phyloP scores from a whole-genome alignment of 2,797 vertebrate species.

The Chelmon rostratus region DNA sequence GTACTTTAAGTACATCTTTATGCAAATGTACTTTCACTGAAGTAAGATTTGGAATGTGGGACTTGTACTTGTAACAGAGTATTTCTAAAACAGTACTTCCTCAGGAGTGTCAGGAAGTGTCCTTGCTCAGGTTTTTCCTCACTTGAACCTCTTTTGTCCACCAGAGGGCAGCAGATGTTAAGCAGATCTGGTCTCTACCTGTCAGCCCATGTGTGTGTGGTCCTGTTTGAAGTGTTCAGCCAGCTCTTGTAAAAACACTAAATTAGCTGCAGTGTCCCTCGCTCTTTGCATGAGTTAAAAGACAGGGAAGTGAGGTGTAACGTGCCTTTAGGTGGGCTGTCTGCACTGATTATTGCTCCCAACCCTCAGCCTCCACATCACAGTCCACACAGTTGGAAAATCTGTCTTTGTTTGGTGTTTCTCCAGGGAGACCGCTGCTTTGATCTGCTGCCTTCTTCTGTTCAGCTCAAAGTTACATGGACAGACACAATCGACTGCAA shows the following conservation, averaged over 20 bases:
- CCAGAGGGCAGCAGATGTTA: constrained; percentile 67
- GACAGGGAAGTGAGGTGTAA: constrained; percentile 66
- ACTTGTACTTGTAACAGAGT: too few relatives aligned
- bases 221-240: constrained; percentile 70
- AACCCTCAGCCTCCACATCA: constrained; percentile 43
- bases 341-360: constrained; percentile 54
- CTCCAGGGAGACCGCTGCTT: constrained; percentile 78
- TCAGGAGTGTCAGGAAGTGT: too few relatives aligned
- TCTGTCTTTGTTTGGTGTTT: constrained; percentile 76
- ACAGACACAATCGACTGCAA: constrained; percentile 45
- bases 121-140: too few relatives aligned
- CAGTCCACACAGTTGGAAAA: constrained; percentile 45
- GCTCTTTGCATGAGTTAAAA: constrained; percentile 61
- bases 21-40: too few relatives aligned
- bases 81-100: not conserved
- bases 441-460: constrained; percentile 66
- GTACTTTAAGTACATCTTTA: too few relatives aligned
- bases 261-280: constrained; percentile 65
- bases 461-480: constrained; percentile 33
- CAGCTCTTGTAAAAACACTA: constrained; percentile 67
- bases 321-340: constrained; percentile 52
- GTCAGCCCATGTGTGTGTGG: constrained; percentile 70
- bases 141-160: constrained; percentile 38
- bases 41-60: too few relatives aligned
- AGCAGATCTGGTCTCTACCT: not conserved